phyloP scores from a whole-genome alignment of 2,113 vertebrate species.

The Sapayoa aenigma region DNA sequence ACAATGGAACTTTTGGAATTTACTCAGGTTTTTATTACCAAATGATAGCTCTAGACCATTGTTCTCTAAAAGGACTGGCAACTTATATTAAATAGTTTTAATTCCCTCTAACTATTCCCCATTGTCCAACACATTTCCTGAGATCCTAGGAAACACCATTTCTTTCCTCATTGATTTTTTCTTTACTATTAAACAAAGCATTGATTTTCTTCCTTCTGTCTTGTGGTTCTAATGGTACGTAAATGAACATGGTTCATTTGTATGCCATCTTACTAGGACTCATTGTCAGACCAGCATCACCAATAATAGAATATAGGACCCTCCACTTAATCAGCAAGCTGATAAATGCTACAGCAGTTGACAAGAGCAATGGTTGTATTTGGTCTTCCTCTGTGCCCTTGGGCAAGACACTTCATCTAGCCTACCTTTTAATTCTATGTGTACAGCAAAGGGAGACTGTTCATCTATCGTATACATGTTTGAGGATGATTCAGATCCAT shows the following conservation, averaged over 20 bases:
- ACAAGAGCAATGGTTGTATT: neutral
- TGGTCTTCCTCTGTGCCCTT: neutral
- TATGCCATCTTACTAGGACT: constrained; percentile 45
- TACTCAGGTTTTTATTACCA: neutral
- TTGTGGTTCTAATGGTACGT: constrained; percentile 38
- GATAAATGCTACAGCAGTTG: neutral
- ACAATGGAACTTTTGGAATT: neutral
- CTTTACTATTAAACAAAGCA: constrained; percentile 54
- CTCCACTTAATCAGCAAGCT: constrained; percentile 28
- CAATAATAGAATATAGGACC: neutral
- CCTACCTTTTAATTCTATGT: neutral
- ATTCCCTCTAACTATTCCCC: constrained; percentile 41
- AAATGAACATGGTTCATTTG: constrained; percentile 49
- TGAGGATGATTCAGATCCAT: neutral
- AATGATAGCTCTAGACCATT: neutral
- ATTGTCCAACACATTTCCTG: neutral
- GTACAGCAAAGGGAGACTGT: neutral
- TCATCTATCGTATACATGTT: neutral
- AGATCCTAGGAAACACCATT: constrained; percentile 42
- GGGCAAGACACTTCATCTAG: neutral
- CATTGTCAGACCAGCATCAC: constrained; percentile 37
- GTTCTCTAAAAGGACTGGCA: neutral
- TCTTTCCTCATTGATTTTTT: constrained; percentile 60
- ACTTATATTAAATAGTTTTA: constrained; percentile 48
- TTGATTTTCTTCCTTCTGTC: constrained; percentile 58